These are phyloP conservation scores for Oryctolagus cuniculus DNA, from an alignment of 2,113 vertebrate genomes.

Conservation along the genomic window mOryCun1.1 NC_091434.1:92935001-92935500, in stretches of 20 bases:
- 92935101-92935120: not conserved
- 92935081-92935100: not conserved
- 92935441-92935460: no score
- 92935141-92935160: not conserved
- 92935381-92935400: no score
- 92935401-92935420: no score
- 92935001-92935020: constrained; percentile 24
- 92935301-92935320: not conserved
- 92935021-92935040: no score
- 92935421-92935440: no score
- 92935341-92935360: not conserved
- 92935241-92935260: not conserved
- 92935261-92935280: not conserved
- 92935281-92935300: not conserved
- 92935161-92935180: not conserved
- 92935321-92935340: not conserved
- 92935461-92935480: no score
- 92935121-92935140: not conserved
- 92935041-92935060: not conserved
- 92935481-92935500: not conserved
- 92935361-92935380: no score
- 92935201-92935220: not conserved
- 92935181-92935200: constrained; percentile 30
- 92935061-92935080: not conserved
- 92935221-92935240: not conserved